phyloP scores from a whole-genome alignment of 35 echinoderm and acorn worm genomes.

The Diadema setosum region DNA sequence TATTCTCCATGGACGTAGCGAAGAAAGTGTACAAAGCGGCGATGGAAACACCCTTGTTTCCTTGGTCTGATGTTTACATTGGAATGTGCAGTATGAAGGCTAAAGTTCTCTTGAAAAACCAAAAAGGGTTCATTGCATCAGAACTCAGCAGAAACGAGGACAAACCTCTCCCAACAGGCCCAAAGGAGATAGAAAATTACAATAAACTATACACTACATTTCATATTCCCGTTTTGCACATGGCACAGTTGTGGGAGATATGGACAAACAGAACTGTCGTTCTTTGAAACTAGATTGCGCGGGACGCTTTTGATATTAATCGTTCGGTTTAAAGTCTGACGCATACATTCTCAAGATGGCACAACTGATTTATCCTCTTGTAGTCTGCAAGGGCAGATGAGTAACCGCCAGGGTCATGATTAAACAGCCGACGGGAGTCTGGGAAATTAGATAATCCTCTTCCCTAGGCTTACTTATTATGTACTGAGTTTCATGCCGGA shows the following conservation, averaged over 20 bases:
- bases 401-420: no score
- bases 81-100: slow-evolving; percentile 1
- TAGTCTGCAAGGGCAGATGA: no score
- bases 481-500: no score
- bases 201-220: not conserved
- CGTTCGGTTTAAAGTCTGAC: no score
- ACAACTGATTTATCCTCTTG: no score
- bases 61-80: slow-evolving; percentile 1
- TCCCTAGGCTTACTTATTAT: no score
- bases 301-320: no score
- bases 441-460: no score
- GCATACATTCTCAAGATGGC: no score
- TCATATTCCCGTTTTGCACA: not conserved
- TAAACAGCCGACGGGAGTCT: no score
- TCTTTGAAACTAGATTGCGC: not conserved
- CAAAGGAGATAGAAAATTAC: not conserved
- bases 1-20: not conserved
- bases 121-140: not conserved
- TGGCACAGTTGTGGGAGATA: not conserved
- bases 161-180: not conserved
- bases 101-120: not conserved
- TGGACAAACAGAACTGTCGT: not conserved
- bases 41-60: not conserved
- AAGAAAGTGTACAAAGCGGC: not conserved
- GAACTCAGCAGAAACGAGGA: not conserved